These are phyloP conservation scores for Anarrhichthys ocellatus DNA, from an alignment of 2,113 vertebrate genomes.

Conservation along the genomic window DNA sequence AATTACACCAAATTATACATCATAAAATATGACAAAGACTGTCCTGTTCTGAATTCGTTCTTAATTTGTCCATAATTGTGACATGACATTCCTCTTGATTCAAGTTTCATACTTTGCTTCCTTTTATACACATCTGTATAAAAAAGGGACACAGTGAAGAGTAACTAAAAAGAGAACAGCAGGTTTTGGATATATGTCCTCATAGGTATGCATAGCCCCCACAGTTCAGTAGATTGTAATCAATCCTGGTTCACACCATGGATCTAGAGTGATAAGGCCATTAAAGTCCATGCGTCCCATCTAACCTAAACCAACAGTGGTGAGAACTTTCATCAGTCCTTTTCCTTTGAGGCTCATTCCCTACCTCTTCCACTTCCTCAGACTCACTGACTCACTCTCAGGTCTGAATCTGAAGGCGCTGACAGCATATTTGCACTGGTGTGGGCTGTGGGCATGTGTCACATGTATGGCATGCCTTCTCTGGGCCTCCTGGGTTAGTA, in stretches of 20 bases:
- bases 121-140: not conserved
- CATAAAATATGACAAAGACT: not conserved
- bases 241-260: not conserved
- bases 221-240: not conserved
- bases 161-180: too few relatives aligned
- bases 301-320: not conserved
- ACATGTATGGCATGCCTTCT: constrained; percentile 45
- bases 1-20: not conserved
- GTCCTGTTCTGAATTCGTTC: not conserved
- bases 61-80: not conserved
- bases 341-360: not conserved
- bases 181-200: not conserved
- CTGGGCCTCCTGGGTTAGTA: constrained; percentile 2
- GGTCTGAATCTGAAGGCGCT: constrained; percentile 32
- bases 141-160: not conserved
- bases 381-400: constrained; percentile 1
- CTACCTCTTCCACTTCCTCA: not conserved
- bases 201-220: not conserved
- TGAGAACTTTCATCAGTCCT: not conserved
- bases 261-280: not conserved
- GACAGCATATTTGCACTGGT: constrained; percentile 35
- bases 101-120: not conserved
- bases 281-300: not conserved
- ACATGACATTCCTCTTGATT: not conserved
- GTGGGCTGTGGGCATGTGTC: constrained; percentile 46